Conservation (phyloP, 2,113 vertebrate species). For the Clarias magur region DNA sequence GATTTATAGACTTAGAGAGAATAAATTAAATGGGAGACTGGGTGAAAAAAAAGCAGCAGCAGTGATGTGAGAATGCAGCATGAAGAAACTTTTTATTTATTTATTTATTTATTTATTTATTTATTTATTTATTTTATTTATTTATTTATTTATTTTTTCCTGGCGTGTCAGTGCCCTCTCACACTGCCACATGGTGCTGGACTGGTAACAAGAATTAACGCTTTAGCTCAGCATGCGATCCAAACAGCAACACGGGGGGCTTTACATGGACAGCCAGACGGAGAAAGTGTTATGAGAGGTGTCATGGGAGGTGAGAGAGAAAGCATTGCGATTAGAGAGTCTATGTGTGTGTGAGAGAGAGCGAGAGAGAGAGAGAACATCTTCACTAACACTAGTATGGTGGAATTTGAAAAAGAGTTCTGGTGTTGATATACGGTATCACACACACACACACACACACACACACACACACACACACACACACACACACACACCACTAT, state of each 20-base stretch:
- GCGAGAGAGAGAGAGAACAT: background rate
- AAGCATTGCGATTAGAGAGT: background rate
- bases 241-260: background rate
- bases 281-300: background rate
- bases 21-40: background rate
- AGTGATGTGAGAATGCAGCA: slow-evolving; percentile 3
- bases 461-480: slow-evolving; percentile 4
- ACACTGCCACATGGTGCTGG: slow-evolving; percentile 18
- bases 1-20: background rate
- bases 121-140: too few species aligned
- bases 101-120: too few species aligned
- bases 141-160: background rate
- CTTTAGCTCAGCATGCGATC: background rate
- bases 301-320: background rate
- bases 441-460: background rate
- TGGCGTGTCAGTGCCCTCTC: background rate
- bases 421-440: slow-evolving; percentile 15
- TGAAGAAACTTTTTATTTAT: slow-evolving; percentile 20
- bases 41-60: background rate
- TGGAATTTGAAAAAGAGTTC: slow-evolving; percentile 4
- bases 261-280: background rate
- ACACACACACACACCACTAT: background rate
- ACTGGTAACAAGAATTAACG: slow-evolving; percentile 13
- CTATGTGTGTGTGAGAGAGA: background rate
- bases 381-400: background rate